Percentiles rank a stretch among this genome's conserved stretches.
Conservation (phyloP, 2,888 invertebrate genomes). For the Eutolmus rufibarbis region DNA sequence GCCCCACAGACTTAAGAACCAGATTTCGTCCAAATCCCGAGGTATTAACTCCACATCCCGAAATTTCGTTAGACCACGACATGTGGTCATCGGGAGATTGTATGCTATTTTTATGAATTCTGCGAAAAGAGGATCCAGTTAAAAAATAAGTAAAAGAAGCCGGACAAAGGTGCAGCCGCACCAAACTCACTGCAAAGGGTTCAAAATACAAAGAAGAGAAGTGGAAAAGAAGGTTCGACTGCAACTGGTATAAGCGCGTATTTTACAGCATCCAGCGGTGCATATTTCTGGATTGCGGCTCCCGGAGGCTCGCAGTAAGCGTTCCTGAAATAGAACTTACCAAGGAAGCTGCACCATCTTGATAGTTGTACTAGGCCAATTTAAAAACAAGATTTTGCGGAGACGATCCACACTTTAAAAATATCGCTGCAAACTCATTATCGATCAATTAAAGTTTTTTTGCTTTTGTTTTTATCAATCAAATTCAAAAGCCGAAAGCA, state of each 20-base stretch:
- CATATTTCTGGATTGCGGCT: background rate
- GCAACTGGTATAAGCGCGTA: background rate
- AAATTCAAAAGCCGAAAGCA: background rate
- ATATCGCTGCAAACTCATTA: background rate
- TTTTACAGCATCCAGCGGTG: background rate
- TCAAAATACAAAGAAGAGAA: background rate
- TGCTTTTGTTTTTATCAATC: background rate
- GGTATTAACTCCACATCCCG: constrained; percentile 4
- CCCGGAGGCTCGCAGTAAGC: background rate
- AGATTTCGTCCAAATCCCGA: background rate
- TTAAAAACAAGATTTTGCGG: background rate
- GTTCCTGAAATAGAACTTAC: background rate
- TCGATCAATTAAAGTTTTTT: background rate
- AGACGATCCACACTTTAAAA: background rate
- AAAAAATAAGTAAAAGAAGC: background rate
- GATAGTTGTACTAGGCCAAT: background rate
- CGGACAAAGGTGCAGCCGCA: constrained; percentile 13
- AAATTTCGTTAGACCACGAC: constrained; percentile 33
- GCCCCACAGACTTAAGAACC: background rate
- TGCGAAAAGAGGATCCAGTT: constrained; percentile 27
- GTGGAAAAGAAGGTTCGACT: background rate
- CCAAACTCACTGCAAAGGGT: background rate
- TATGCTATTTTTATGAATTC: constrained; percentile 37
- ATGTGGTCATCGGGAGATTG: constrained; percentile 24
- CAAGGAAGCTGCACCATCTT: background rate